A percentile compares a stretch with the other conserved stretches of the same genome.
Evolutionary conservation across 92 coral and sea anemone genomes (phyloP).

Genomic region (Bergia puertoricense): DNA sequence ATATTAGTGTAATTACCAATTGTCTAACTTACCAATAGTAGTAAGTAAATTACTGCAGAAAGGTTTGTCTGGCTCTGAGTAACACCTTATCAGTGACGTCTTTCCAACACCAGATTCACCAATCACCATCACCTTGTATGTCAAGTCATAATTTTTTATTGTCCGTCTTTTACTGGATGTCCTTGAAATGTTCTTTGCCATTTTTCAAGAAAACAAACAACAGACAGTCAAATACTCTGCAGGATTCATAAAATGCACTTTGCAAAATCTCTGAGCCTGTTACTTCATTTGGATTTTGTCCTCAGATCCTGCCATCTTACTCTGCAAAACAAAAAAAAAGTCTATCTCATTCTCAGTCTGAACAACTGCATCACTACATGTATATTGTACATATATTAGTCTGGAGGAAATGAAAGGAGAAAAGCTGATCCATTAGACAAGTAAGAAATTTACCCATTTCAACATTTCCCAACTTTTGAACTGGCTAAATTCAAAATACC

Average conservation of each 20-base stretch:
- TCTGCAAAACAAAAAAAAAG: neutral
- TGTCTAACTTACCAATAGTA: slow-evolving; percentile 74
- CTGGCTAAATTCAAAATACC: too few relatives aligned
- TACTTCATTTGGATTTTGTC: neutral
- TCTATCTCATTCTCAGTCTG: too few relatives aligned
- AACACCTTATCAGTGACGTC: slow-evolving; percentile 75
- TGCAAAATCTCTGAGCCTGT: neutral
- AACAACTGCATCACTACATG: too few relatives aligned
- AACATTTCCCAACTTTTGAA: too few relatives aligned
- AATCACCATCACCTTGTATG: slow-evolving; percentile 83
- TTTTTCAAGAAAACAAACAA: neutral
- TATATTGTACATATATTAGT: too few relatives aligned
- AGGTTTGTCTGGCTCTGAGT: slow-evolving; percentile 74
- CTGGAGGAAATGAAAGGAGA: too few relatives aligned
- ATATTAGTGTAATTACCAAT: neutral
- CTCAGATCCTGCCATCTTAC: neutral
- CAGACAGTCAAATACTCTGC: neutral
- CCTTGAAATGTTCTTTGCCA: slow-evolving; percentile 10
- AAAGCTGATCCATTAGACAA: too few relatives aligned
- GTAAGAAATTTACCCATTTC: too few relatives aligned
- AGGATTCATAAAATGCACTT: neutral
- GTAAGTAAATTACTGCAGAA: slow-evolving; percentile 59
- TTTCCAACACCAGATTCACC: slow-evolving; percentile 95
- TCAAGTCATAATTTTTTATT: slow-evolving; percentile 70
- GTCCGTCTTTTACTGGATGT: slow-evolving; percentile 34